Evolutionary conservation across 2,797 vertebrate species (phyloP).

Genomic region (Gadopsis marmoratus): DNA sequence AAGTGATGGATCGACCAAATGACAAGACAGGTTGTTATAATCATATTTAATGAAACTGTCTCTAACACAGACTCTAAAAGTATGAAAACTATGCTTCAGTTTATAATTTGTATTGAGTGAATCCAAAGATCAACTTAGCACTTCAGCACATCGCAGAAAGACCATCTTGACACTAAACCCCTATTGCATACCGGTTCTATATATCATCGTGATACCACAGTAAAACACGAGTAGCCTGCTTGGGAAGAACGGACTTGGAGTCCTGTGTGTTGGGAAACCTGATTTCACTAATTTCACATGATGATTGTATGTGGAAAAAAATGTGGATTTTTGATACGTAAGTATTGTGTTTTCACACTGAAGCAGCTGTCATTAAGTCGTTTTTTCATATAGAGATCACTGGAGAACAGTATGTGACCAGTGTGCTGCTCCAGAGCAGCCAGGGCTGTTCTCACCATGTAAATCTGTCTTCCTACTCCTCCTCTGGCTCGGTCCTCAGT

Average conservation of each 20-base stretch:
- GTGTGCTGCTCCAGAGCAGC: conserved; percentile 55
- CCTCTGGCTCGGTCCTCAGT: conserved; percentile 69
- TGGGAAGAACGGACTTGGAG: neutral
- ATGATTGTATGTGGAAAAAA: conserved; percentile 5
- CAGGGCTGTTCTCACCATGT: conserved; percentile 73
- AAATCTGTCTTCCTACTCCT: conserved; percentile 75
- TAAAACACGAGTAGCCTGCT: conserved; percentile 20
- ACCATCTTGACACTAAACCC: conserved; percentile 22
- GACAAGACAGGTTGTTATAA: neutral
- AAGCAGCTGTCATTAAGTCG: conserved; percentile 20
- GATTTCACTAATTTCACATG: conserved; percentile 16
- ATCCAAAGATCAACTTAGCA: neutral
- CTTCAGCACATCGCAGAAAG: conserved; percentile 5
- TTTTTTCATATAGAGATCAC: conserved; percentile 55
- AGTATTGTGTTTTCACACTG: conserved; percentile 9
- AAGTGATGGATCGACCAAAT: neutral
- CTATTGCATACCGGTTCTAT: neutral
- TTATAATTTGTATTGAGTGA: neutral
- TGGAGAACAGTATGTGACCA: conserved; percentile 50
- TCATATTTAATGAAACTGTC: neutral
- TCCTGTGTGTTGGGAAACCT: conserved; percentile 11
- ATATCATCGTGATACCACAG: conserved; percentile 28
- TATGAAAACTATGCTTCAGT: neutral
- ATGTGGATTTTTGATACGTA: neutral
- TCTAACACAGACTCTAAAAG: neutral